These are phyloP conservation scores for Rotaria macrura DNA, from an alignment of 2,888 invertebrate species.

Conservation along the genomic window DNA sequence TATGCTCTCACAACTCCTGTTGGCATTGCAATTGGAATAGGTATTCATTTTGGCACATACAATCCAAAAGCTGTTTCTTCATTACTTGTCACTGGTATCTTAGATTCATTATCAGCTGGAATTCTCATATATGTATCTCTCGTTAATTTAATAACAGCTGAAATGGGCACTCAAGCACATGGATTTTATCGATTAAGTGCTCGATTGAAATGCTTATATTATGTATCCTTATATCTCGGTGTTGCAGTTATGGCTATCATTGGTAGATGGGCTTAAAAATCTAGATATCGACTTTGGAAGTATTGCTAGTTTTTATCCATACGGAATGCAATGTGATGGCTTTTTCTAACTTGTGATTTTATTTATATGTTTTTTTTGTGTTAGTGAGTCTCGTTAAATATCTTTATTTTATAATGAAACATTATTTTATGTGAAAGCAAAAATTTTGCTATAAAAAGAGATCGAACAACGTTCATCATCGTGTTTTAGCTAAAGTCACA, in stretches of 20 bases:
- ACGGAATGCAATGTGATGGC: too few relatives aligned
- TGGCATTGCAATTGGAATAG: background rate
- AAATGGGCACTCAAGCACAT: background rate
- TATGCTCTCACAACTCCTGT: background rate
- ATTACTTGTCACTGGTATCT: background rate
- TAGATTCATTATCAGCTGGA: background rate
- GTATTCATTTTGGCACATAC: background rate
- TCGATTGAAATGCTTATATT: background rate
- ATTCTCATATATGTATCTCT: constrained; percentile 3
- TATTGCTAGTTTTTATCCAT: too few relatives aligned
- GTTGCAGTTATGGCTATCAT: background rate
- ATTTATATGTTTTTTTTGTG: too few relatives aligned
- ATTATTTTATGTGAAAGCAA: too few relatives aligned
- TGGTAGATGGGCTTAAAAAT: background rate
- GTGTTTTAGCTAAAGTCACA: too few relatives aligned
- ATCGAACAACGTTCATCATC: too few relatives aligned
- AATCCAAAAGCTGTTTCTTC: background rate
- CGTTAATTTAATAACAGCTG: background rate
- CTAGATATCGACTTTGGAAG: too few relatives aligned
- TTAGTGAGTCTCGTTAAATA: too few relatives aligned
- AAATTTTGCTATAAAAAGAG: too few relatives aligned
- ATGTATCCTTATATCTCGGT: background rate
- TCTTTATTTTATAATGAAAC: too few relatives aligned
- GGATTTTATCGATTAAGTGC: background rate
- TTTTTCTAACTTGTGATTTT: too few relatives aligned